Conservation (phyloP, 1,140 invertebrate species). For the Pseudomyrmex flavicornis region DNA sequence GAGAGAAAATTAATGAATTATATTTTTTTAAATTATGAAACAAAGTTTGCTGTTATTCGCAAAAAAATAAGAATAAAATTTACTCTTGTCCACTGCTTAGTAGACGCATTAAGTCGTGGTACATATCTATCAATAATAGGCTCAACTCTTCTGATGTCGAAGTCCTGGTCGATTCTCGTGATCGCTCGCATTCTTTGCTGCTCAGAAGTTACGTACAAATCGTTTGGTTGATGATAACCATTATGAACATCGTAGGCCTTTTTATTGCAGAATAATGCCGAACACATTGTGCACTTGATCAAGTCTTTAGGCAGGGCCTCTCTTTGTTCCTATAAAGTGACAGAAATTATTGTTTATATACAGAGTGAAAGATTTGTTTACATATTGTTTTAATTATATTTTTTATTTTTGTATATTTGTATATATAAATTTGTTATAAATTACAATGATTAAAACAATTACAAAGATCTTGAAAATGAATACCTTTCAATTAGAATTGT, state of each 20-base stretch:
- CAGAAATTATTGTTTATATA: neutral
- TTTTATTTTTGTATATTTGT: too few relatives aligned
- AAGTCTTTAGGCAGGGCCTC: constrained; percentile 85
- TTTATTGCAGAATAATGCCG: constrained; percentile 88
- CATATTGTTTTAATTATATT: too few relatives aligned
- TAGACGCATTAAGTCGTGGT: constrained; percentile 74
- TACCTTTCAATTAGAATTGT: too few relatives aligned
- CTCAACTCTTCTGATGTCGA: constrained; percentile 86
- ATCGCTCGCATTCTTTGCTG: constrained; percentile 87
- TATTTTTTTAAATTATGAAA: too few relatives aligned
- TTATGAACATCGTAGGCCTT: constrained; percentile 89
- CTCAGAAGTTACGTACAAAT: constrained; percentile 88
- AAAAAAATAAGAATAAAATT: neutral
- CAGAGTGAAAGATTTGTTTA: neutral
- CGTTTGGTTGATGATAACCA: constrained; percentile 87
- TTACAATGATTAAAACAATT: too few relatives aligned
- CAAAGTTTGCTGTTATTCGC: too few relatives aligned
- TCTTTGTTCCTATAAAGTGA: constrained; percentile 83
- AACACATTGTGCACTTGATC: constrained; percentile 88
- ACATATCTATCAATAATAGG: constrained; percentile 84
- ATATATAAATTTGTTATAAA: too few relatives aligned
- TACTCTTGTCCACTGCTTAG: constrained; percentile 74
- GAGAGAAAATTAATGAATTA: too few relatives aligned
- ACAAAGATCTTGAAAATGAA: too few relatives aligned
- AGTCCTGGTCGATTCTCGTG: constrained; percentile 87